A percentile compares a stretch with the other conserved stretches of the same genome.
Evolutionary conservation across 2,888 invertebrate species (phyloP).

Genomic region (Parelbella ahira): DNA sequence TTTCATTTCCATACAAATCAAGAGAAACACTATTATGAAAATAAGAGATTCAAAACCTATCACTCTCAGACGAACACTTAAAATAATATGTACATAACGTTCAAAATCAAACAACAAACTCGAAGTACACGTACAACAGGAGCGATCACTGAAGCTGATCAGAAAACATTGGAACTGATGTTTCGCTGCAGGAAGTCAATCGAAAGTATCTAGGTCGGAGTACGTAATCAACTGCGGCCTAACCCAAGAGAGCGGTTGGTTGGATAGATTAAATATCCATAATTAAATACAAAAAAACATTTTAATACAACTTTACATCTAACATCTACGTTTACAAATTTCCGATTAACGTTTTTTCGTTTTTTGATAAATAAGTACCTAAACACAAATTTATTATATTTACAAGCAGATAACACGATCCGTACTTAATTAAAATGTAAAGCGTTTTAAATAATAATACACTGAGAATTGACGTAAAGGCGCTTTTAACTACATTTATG

Average conservation of each 20-base stretch:
- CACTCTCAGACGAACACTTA: constrained; percentile 74
- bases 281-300: constrained; percentile 77
- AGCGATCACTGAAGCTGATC: constrained; percentile 40
- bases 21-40: constrained; percentile 54
- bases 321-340: constrained; percentile 76
- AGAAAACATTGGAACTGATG: constrained; percentile 47
- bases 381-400: constrained; percentile 76
- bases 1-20: constrained; percentile 38
- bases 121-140: constrained; percentile 7
- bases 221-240: constrained; percentile 53
- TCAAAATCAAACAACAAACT: constrained; percentile 65
- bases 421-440: constrained; percentile 70
- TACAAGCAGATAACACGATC: constrained; percentile 77
- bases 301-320: constrained; percentile 80
- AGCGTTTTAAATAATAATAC: constrained; percentile 80
- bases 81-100: constrained; percentile 78
- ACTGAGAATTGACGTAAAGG: constrained; percentile 80
- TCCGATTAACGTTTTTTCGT: constrained; percentile 67
- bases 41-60: constrained; percentile 76
- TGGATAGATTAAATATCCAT: constrained; percentile 73
- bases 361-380: constrained; percentile 77
- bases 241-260: constrained; percentile 77
- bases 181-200: constrained; percentile 39
- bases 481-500: constrained; percentile 70
- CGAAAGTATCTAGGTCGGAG: constrained; percentile 56